Percentiles rank a stretch among this genome's conserved stretches.
These are phyloP conservation scores for Nephrotoma flavescens DNA, from an alignment of 2,888 invertebrate species.

Conservation along the genomic window DNA sequence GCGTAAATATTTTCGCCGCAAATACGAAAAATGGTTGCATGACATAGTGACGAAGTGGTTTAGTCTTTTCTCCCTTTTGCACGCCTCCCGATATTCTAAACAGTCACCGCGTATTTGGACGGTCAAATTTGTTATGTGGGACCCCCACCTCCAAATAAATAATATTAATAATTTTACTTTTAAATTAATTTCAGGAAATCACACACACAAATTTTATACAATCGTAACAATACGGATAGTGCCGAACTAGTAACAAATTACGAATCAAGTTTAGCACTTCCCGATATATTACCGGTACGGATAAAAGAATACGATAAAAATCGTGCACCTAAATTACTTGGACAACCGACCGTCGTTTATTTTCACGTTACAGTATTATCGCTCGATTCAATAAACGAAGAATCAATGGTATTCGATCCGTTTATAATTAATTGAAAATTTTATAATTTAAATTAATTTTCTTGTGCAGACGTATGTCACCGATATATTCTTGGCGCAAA, in stretches of 20 bases:
- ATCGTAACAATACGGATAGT: conserved; percentile 28
- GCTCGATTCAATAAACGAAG: conserved; percentile 88
- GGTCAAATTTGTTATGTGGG: no score
- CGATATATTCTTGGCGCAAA: conserved; percentile 83
- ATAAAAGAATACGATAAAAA: conserved; percentile 83
- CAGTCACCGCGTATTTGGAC: no score
- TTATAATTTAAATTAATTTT: conserved; percentile 7
- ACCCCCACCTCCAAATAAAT: no score
- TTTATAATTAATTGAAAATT: not conserved
- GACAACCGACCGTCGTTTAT: conserved; percentile 77
- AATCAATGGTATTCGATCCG: conserved; percentile 61
- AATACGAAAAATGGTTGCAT: no score
- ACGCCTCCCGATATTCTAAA: no score
- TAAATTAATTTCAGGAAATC: not conserved
- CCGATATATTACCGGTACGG: conserved; percentile 70
- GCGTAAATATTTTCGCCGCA: no score
- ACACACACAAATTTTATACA: conserved; percentile 1
- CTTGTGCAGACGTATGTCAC: conserved; percentile 70
- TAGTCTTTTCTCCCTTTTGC: no score
- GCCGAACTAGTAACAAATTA: conserved; percentile 30
- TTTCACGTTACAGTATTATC: conserved; percentile 84
- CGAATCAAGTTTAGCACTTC: conserved; percentile 58
- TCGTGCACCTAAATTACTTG: conserved; percentile 69
- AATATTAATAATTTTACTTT: no score
- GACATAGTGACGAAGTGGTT: no score